Evolutionary conservation across 2,888 invertebrate genomes (phyloP).

Genomic region (Pseudococcus viburni): DNA sequence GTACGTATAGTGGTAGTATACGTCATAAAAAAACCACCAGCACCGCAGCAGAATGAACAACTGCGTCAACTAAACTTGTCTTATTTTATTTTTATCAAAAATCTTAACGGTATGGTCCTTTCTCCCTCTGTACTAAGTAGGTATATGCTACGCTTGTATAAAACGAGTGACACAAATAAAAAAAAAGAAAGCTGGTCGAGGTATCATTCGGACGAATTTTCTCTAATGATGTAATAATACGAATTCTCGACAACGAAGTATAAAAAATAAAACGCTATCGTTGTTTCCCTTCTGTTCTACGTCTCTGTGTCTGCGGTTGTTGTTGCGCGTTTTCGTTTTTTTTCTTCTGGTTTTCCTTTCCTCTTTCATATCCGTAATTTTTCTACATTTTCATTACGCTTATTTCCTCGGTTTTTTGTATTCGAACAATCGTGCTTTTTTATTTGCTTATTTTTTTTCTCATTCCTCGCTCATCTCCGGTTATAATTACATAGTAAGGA

Average conservation of each 20-base stretch:
- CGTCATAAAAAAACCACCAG: conserved; percentile 34
- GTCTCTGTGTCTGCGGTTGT: conserved; percentile 12
- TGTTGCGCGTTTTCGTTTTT: conserved; percentile 27
- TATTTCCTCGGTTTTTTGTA: conserved; percentile 36
- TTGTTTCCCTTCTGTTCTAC: conserved; percentile 29
- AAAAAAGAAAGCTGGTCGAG: conserved; percentile 30
- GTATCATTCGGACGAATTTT: conserved; percentile 49
- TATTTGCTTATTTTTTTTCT: conserved; percentile 15
- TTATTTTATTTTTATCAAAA: conserved; percentile 53
- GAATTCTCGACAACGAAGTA: conserved; percentile 43
- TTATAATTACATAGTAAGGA: conserved; percentile 32
- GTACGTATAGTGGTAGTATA: conserved; percentile 11
- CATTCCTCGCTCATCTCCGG: conserved; percentile 4
- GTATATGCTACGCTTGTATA: conserved; percentile 14
- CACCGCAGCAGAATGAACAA: conserved; percentile 38
- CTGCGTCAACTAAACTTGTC: conserved; percentile 35
- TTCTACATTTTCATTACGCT: conserved; percentile 52
- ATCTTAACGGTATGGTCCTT: conserved; percentile 36
- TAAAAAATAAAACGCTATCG: conserved; percentile 49
- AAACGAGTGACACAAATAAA: conserved; percentile 41
- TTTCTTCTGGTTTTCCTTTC: background rate
- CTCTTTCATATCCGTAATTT: conserved; percentile 49
- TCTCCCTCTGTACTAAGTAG: background rate
- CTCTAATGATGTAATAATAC: conserved; percentile 53
- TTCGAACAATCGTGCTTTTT: conserved; percentile 46